These are phyloP conservation scores for Xyrichtys novacula DNA, from an alignment of 2,797 vertebrate species.

Conservation along the genomic window DNA sequence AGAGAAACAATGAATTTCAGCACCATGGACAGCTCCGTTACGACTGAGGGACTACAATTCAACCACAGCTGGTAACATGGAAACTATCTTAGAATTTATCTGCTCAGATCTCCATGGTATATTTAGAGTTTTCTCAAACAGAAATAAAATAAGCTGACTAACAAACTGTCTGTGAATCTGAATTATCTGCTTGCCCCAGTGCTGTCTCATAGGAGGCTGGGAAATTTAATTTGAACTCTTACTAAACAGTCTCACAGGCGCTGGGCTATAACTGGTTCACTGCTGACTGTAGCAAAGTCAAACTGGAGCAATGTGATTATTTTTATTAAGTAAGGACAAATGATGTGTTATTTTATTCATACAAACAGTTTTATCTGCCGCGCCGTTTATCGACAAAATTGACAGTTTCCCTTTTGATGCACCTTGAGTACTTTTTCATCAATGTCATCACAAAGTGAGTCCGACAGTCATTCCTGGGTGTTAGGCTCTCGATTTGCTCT, in stretches of 20 bases:
- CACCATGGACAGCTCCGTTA: conserved; percentile 42
- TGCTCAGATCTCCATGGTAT: not conserved
- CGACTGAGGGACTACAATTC: not conserved
- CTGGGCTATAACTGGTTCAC: conserved; percentile 12
- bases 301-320: conserved; percentile 16
- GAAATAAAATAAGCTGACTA: conserved; percentile 29
- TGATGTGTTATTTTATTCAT: not conserved
- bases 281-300: conserved; percentile 11
- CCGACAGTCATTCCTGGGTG: conserved; percentile 34
- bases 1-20: conserved; percentile 37
- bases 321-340: not conserved
- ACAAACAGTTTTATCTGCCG: conserved; percentile 29
- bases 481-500: conserved; percentile 46
- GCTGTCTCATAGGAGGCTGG: conserved; percentile 20
- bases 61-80: not conserved
- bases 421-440: conserved; percentile 7
- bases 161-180: conserved; percentile 52
- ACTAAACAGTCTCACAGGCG: conserved; percentile 29
- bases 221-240: conserved; percentile 41
- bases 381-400: conserved; percentile 34
- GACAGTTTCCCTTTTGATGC: not conserved
- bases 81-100: conserved; percentile 9
- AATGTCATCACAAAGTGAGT: conserved; percentile 34
- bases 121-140: conserved; percentile 17
- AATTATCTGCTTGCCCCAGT: conserved; percentile 44